phyloP scores from a whole-genome alignment of 1,140 invertebrate genomes.

The Diabrotica undecimpunctata region DNA sequence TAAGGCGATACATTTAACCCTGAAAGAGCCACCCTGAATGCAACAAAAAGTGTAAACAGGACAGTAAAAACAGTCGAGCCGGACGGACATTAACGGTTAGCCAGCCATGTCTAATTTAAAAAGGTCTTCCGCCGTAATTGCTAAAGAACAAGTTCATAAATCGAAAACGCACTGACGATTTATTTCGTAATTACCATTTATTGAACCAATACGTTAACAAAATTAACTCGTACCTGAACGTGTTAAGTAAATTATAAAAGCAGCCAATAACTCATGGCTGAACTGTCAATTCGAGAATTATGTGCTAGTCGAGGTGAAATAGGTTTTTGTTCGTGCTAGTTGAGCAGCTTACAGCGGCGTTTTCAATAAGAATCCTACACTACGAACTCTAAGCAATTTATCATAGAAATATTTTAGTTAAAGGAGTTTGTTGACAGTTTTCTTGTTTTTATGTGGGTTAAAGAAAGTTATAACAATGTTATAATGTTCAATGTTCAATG shows the following conservation, averaged over 20 bases:
- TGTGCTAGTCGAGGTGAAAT: constrained; percentile 16
- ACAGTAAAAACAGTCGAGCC: not conserved
- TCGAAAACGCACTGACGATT: constrained; percentile 17
- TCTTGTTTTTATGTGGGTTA: too few species aligned
- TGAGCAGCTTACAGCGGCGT: too few species aligned
- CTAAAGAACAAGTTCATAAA: constrained; percentile 14
- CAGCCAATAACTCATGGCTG: constrained; percentile 10
- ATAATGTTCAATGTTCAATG: too few species aligned
- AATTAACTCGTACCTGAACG: constrained; percentile 19
- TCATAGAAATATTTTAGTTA: too few species aligned
- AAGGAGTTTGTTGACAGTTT: too few species aligned
- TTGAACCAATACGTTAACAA: constrained; percentile 20
- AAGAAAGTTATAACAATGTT: too few species aligned
- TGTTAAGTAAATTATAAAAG: constrained; percentile 22
- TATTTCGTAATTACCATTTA: constrained; percentile 22
- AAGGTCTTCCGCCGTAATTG: constrained; percentile 17
- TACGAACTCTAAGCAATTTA: too few species aligned
- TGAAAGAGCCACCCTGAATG: too few species aligned
- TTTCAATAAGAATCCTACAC: too few species aligned
- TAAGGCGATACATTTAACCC: too few species aligned
- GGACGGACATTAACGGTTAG: not conserved
- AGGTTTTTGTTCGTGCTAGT: not conserved
- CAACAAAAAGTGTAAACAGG: not conserved
- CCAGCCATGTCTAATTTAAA: constrained; percentile 15
- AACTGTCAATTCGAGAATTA: constrained; percentile 22